Base-by-base conservation (phyloP, 2,113 vertebrate genomes). In the Mormyrus iriodes region DNA sequence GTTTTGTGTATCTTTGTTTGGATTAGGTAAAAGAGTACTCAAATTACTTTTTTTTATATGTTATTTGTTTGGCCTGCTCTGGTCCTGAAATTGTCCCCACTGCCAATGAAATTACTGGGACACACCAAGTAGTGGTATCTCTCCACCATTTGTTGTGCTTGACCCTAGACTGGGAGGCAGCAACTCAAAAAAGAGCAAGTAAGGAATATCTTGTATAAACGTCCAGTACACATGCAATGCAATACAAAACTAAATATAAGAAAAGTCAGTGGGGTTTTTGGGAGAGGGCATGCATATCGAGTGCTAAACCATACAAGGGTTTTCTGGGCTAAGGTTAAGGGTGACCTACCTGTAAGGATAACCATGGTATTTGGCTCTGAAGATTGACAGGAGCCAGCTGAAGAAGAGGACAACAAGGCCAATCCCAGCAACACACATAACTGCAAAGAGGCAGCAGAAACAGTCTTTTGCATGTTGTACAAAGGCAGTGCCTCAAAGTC, bases 331-430 rank as follows among this genome's bases (percentile, higher is more conserved):
- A 82, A 44, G 9, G 46, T 31, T 17, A 52, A 24, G 15, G 19
- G 31, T 53, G 52, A 53, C 10, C 0, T 95, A 98, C 97, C 98
- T 98, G 95, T 98, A 99, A 2, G 98, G 98, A 89, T 99, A 99
- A 87, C 98, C 98, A 0, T 99, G 97, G 95, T 99, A 99, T 89
- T 99, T 99, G 19, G 98, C 98, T 93, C 97, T 96, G 94, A 99
- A 99, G 91, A 99, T 96, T 58, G 98, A 99, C 17, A 99, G 94
- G 90, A 99, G 93, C 98, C 98, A 99, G 93, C 98, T 99, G 95
- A 99, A 99, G 96, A 99, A 99, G 49, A 99, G 69, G 83, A 98
- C 96, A 92, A 99, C 97, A n/a, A 99, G 93, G 87, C 96, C 97
- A 82, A 99, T 97, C 15, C 98, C 98, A 94, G 96, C 97, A 12